Evolutionary conservation across 2,113 vertebrate species (phyloP).

Genomic region (Microcebus griseorufus): DNA sequence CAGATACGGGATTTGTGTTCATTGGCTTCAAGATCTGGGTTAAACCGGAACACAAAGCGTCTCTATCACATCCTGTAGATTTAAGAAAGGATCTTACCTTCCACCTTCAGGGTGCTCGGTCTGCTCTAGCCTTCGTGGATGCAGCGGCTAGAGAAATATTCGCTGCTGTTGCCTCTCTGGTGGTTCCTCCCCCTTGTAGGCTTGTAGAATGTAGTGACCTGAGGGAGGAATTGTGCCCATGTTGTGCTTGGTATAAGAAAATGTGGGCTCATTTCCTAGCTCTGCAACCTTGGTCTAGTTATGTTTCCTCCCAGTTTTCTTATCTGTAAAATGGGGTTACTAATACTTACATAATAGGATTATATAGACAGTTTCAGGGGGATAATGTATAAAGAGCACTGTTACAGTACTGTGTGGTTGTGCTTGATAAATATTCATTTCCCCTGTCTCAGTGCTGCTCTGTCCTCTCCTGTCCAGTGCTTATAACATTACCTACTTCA

Average conservation of each 20-base stretch:
- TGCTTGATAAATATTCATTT: neutral
- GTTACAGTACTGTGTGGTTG: neutral
- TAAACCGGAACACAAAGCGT: neutral
- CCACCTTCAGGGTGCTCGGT: neutral
- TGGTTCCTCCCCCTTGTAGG: neutral
- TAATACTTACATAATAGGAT: neutral
- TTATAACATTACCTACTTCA: neutral
- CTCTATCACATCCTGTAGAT: neutral
- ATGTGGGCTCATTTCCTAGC: neutral
- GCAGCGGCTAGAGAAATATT: neutral
- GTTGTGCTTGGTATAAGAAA: neutral
- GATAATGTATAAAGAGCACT: neutral
- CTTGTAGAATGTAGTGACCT: neutral
- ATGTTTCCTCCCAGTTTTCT: neutral
- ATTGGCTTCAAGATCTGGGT: neutral
- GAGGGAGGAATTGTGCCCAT: neutral
- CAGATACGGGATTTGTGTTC: neutral
- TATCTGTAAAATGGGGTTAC: neutral
- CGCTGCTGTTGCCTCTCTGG: neutral
- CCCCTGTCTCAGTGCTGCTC: neutral
- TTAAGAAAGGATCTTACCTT: neutral
- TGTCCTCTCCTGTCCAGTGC: neutral
- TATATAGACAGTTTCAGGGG: neutral
- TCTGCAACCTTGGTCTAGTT: neutral
- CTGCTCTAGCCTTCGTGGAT: neutral